Conservation (phyloP, 2,888 invertebrate species). For the Thymelicus lineola region DNA sequence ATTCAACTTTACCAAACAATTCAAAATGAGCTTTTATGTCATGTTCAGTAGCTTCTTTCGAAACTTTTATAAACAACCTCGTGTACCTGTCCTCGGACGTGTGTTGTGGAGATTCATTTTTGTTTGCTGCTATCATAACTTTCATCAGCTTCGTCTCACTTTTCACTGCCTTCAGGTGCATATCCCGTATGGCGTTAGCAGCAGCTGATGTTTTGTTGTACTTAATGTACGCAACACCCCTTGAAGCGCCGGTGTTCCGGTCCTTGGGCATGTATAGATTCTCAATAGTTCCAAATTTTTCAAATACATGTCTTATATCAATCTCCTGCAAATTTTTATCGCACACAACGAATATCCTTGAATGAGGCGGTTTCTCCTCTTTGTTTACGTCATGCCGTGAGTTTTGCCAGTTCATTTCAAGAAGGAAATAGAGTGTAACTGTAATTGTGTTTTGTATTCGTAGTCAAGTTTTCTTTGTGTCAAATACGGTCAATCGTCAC, state of each 20-base stretch:
- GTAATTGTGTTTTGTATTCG: conserved; percentile 28
- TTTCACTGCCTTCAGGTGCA: conserved; percentile 92
- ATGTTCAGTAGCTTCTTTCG: conserved; percentile 90
- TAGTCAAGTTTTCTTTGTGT: conserved; percentile 25
- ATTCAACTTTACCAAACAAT: conserved; percentile 93
- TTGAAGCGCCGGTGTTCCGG: conserved; percentile 91
- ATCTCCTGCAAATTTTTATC: conserved; percentile 89
- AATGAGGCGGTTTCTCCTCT: conserved; percentile 91
- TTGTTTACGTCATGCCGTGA: conserved; percentile 63
- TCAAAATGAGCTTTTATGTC: conserved; percentile 92
- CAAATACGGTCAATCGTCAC: conserved; percentile 45
- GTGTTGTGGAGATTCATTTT: conserved; percentile 60
- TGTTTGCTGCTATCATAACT: conserved; percentile 93
- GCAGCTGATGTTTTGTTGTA: conserved; percentile 96
- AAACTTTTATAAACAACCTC: conserved; percentile 94
- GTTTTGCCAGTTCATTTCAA: conserved; percentile 47
- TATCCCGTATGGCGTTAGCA: conserved; percentile 93
- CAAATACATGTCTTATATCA: conserved; percentile 91
- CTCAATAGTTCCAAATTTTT: conserved; percentile 92
- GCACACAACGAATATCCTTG: conserved; percentile 95
- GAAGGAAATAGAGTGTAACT: conserved; percentile 45
- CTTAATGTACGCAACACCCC: conserved; percentile 96
- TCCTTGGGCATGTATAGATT: conserved; percentile 96
- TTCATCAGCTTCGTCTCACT: conserved; percentile 91
- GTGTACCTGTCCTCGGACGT: conserved; percentile 74